Evolutionary conservation across 2,113 vertebrate species (phyloP).

Genomic region (zebrafish (Danio rerio)): DNA sequence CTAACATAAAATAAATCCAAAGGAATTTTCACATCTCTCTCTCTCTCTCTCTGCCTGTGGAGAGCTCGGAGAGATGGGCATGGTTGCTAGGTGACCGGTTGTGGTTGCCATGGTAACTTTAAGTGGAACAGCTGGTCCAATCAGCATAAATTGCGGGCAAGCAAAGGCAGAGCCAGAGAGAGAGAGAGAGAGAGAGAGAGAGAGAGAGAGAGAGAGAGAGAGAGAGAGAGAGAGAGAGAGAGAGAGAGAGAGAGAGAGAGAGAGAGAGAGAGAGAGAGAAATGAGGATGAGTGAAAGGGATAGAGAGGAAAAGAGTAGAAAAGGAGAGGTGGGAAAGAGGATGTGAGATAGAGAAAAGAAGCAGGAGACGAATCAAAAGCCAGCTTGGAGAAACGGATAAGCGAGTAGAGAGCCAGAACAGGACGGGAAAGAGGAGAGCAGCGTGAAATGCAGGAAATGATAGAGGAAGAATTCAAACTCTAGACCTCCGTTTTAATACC

Average conservation of each 20-base stretch:
- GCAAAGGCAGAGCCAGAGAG: slow-evolving; percentile 82
- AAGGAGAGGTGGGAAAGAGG: slow-evolving; percentile 16
- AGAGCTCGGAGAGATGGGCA: slow-evolving; percentile 85
- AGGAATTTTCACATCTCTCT: slow-evolving; percentile 74
- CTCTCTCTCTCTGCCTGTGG: slow-evolving; percentile 76
- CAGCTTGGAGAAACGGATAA: slow-evolving; percentile 33
- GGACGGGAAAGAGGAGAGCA: slow-evolving; percentile 20
- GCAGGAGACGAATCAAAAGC: slow-evolving; percentile 42
- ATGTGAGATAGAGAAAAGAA: slow-evolving; percentile 29
- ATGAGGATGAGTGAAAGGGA: slow-evolving; percentile 47
- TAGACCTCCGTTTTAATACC: background rate
- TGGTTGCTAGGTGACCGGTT: slow-evolving; percentile 94
- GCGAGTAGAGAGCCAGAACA: slow-evolving; percentile 25
- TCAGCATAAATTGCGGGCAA: slow-evolving; percentile 87
- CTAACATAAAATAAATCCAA: slow-evolving; percentile 73
- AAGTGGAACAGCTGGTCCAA: slow-evolving; percentile 95
- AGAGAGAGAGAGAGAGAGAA: slow-evolving; percentile 56
- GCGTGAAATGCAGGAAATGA: slow-evolving; percentile 45
- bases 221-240: slow-evolving; percentile 64
- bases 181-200: slow-evolving; percentile 68
- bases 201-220: slow-evolving; percentile 56
- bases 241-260: slow-evolving; percentile 55
- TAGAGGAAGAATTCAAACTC: slow-evolving; percentile 30
- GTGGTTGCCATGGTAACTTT: slow-evolving; percentile 98
- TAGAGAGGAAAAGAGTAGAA: slow-evolving; percentile 42